Percentiles rank a stretch among this genome's conserved stretches.
phyloP scores from a whole-genome alignment of 1,140 invertebrate species.

The Ylistrum balloti region DNA sequence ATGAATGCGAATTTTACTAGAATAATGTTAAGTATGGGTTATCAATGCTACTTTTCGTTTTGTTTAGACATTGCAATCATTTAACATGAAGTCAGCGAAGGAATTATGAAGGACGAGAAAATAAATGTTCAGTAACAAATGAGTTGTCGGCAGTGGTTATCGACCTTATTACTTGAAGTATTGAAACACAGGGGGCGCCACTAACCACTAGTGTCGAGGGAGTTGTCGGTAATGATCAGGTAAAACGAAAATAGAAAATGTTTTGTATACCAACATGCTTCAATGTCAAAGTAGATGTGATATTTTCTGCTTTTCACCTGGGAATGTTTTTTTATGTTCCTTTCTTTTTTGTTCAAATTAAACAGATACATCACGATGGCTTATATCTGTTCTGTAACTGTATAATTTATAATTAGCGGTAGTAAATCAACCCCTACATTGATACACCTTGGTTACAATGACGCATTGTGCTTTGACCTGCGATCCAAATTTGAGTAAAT shows the following conservation, averaged over 20 bases:
- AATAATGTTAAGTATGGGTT: neutral
- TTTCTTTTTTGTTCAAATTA: no score
- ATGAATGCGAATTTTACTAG: no score
- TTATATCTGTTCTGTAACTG: neutral
- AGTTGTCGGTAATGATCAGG: neutral
- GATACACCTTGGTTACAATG: no score
- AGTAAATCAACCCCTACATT: no score
- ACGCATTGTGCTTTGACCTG: no score
- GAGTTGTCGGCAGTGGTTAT: neutral
- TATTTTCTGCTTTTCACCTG: no score
- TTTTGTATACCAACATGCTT: neutral
- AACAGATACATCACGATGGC: no score
- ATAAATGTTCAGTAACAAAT: neutral
- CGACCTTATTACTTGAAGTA: neutral
- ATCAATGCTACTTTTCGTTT: neutral
- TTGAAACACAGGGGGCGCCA: neutral
- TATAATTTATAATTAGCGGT: no score
- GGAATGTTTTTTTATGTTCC: neutral
- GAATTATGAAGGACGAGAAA: slow-evolving; percentile 11
- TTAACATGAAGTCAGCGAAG: neutral
- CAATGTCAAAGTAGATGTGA: neutral
- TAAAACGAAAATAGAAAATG: neutral
- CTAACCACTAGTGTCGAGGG: neutral
- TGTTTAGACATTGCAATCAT: neutral
- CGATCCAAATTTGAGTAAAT: no score